phyloP scores from a whole-genome alignment of 2,113 vertebrate genomes.

The Potamarius usumacintae region DNA sequence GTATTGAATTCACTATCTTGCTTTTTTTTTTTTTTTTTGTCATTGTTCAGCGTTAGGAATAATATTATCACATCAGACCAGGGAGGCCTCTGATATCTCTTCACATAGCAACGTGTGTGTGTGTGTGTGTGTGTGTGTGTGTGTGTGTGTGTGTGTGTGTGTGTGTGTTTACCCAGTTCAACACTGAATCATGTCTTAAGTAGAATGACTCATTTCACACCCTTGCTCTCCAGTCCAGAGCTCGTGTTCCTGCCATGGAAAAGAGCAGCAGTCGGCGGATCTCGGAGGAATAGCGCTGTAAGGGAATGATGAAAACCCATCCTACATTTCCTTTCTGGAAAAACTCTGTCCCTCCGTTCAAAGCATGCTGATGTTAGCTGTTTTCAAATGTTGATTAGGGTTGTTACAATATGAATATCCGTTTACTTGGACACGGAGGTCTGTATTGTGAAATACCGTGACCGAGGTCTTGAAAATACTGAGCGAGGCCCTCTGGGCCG shows the following conservation, averaged over 20 bases:
- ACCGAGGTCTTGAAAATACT: too few species aligned
- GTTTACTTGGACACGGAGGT: not conserved
- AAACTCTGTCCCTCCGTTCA: not conserved
- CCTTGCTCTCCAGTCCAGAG: constrained; percentile 8
- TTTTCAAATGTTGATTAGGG: not conserved
- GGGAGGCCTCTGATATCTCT: not conserved
- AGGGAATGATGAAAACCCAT: not conserved
- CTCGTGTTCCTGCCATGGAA: not conserved
- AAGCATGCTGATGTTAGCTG: not conserved
- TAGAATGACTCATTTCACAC: constrained; percentile 25
- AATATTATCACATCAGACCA: not conserved
- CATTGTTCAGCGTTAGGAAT: not conserved
- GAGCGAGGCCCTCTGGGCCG: too few species aligned
- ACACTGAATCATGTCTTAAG: not conserved
- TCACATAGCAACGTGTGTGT: not conserved
- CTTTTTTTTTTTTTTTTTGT: too few species aligned
- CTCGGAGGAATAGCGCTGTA: not conserved
- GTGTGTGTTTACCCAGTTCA: not conserved
- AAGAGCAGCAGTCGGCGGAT: not conserved
- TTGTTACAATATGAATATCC: not conserved
- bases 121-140: not conserved
- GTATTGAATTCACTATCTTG: not conserved
- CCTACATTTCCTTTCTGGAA: not conserved
- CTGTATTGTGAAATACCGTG: too few species aligned
- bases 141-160: not conserved